Percentiles rank a stretch among this genome's conserved stretches.
These are phyloP conservation scores for Eptesicus fuscus DNA, from an alignment of 2,113 vertebrate genomes.

Conservation along the genomic window DNA sequence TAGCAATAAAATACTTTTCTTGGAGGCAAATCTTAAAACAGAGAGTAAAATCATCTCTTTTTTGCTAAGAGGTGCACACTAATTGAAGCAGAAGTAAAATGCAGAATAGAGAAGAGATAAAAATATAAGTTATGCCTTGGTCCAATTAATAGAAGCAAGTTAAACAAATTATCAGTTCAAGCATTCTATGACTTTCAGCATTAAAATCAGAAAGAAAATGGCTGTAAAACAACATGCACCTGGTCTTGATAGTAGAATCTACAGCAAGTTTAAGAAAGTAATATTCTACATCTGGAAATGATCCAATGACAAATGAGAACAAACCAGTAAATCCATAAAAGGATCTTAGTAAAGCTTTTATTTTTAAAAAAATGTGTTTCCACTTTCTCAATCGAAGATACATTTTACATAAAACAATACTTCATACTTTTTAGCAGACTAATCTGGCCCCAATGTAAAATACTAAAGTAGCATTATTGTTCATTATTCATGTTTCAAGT, in stretches of 20 bases:
- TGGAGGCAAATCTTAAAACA: constrained; percentile 63
- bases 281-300: constrained; percentile 52
- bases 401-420: constrained; percentile 1
- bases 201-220: constrained; percentile 64
- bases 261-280: constrained; percentile 51
- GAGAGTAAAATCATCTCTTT: constrained; percentile 67
- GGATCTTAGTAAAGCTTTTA: constrained; percentile 50
- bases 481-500: constrained; percentile 37
- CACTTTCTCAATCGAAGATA: constrained; percentile 25
- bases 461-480: not conserved
- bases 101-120: constrained; percentile 67
- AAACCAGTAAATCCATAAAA: constrained; percentile 69
- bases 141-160: constrained; percentile 75
- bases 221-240: constrained; percentile 61
- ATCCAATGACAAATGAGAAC: constrained; percentile 67
- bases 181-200: constrained; percentile 51
- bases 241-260: constrained; percentile 54
- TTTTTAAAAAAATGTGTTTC: constrained; percentile 36
- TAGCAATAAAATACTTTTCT: constrained; percentile 69
- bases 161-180: constrained; percentile 74
- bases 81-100: constrained; percentile 76
- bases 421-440: not conserved
- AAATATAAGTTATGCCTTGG: constrained; percentile 67
- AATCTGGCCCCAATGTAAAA: constrained; percentile 43
- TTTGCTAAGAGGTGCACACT: constrained; percentile 70